Conservation (phyloP, 2,113 vertebrate species). For the Eudorcas thomsonii region DNA sequence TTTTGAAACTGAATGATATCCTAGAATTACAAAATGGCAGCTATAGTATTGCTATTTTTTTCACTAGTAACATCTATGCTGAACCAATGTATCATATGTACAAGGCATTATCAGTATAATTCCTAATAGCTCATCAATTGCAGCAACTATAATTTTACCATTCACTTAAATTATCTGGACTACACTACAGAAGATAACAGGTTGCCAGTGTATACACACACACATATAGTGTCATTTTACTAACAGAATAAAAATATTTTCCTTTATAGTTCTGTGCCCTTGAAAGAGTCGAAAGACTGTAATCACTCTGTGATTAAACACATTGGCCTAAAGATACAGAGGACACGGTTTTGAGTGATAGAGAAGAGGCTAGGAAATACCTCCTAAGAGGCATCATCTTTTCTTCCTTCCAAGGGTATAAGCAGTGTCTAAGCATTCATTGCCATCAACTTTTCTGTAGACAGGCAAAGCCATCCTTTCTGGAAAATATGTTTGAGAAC, state of each 20-base stretch:
- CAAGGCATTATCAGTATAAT: background rate
- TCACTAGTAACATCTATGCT: background rate
- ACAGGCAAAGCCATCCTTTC: background rate
- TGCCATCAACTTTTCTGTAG: background rate
- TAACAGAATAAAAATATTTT: constrained; percentile 22
- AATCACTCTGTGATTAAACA: constrained; percentile 26
- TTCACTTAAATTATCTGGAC: background rate
- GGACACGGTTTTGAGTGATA: background rate
- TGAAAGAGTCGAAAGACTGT: constrained; percentile 50
- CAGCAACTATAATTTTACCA: background rate
- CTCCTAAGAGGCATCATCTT: background rate
- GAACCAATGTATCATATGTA: background rate
- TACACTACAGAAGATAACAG: background rate
- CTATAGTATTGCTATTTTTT: background rate
- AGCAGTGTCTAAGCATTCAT: background rate
- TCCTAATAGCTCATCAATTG: background rate
- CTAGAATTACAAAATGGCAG: background rate
- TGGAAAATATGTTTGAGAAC: background rate
- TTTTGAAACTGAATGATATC: background rate
- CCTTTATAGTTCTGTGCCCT: constrained; percentile 1
- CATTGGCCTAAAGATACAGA: background rate
- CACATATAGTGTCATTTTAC: background rate
- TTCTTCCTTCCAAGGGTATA: background rate
- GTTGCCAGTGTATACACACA: background rate
- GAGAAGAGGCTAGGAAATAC: background rate